A percentile compares a stretch with the other conserved stretches of the same genome.
Evolutionary conservation across 2,113 vertebrate genomes (phyloP).

Genomic region (Etia nguti): DNA sequence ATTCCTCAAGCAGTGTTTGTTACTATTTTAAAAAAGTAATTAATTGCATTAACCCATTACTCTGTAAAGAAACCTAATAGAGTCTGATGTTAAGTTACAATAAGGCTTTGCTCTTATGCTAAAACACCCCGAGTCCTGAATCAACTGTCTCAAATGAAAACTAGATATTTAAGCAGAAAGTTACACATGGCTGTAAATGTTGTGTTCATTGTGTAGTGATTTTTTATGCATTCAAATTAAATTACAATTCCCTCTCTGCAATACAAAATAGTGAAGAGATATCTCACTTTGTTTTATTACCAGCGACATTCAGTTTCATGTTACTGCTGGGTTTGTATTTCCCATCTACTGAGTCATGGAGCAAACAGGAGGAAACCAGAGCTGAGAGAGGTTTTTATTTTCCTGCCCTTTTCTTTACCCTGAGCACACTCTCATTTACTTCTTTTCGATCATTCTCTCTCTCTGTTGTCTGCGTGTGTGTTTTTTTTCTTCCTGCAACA

Average conservation of each 20-base stretch:
- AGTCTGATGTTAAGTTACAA: neutral
- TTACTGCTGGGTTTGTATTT: neutral
- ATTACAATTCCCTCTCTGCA: neutral
- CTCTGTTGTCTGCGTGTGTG: neutral
- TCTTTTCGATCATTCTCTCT: neutral
- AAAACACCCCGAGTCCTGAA: neutral
- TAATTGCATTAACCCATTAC: neutral
- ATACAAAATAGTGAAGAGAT: neutral
- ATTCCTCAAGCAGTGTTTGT: neutral
- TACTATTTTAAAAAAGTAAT: neutral
- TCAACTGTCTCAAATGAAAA: neutral
- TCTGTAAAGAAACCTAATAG: neutral
- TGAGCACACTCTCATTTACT: neutral
- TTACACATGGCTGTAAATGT: neutral
- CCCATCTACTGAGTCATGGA: neutral
- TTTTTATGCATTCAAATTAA: neutral
- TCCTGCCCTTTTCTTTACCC: neutral
- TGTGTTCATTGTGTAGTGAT: neutral
- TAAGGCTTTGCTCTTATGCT: neutral
- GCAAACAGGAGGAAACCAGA: neutral
- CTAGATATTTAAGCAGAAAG: neutral
- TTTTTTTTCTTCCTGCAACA: neutral
- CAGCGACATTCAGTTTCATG: neutral
- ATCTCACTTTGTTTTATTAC: neutral
- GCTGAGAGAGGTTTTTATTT: neutral